These are phyloP conservation scores for Steinernema khuongi DNA, from an alignment of 1,140 invertebrate genomes.

Conservation along the genomic window DNA sequence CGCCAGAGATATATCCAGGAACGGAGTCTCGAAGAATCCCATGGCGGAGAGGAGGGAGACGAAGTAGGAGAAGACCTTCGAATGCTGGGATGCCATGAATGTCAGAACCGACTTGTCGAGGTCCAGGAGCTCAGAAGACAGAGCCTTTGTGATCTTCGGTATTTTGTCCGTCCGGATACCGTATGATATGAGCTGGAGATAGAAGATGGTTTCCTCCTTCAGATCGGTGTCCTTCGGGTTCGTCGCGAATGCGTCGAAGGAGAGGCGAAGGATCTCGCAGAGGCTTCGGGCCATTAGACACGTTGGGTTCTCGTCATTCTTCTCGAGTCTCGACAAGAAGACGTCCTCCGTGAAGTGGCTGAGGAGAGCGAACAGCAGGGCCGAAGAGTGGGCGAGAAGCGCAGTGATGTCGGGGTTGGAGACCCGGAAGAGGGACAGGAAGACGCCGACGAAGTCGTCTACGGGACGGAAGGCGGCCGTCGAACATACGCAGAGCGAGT, in stretches of 20 bases:
- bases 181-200: background rate
- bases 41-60: slow-evolving; percentile 3
- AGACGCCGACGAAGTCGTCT: background rate
- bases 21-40: background rate
- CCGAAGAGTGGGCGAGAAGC: background rate
- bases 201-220: background rate
- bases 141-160: background rate
- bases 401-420: background rate
- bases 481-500: background rate
- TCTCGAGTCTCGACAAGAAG: background rate
- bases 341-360: background rate
- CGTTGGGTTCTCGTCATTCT: background rate
- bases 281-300: background rate
- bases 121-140: background rate
- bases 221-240: background rate
- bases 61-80: background rate
- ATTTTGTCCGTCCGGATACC: background rate
- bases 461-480: background rate
- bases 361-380: background rate
- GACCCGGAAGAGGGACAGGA: background rate
- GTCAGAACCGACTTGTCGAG: background rate
- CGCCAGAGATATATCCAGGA: background rate
- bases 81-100: background rate
- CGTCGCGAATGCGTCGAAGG: background rate
- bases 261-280: background rate